phyloP scores from a whole-genome alignment of 2,797 vertebrate species.

The Notolepis coatsorum region DNA sequence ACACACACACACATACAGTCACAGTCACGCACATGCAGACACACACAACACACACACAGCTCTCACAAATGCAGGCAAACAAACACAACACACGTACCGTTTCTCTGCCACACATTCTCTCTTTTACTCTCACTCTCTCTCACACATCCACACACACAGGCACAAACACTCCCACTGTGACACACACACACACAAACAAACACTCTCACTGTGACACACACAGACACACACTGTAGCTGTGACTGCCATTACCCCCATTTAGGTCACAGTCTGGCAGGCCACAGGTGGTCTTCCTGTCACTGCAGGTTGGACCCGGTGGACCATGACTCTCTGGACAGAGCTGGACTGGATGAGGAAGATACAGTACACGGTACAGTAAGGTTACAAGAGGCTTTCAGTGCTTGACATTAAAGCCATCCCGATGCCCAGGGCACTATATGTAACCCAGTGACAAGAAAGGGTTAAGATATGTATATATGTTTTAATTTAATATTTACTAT shows the following conservation, averaged over 20 bases:
- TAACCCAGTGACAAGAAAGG: too few species aligned
- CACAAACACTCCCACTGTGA: not conserved
- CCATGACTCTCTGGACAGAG: conserved; percentile 29
- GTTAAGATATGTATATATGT: too few species aligned
- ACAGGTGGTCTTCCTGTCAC: conserved; percentile 68
- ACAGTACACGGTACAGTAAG: conserved; percentile 17
- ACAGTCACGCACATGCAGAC: not conserved
- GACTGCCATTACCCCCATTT: conserved; percentile 55
- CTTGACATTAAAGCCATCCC: too few species aligned
- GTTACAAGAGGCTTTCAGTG: too few species aligned
- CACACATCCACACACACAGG: conserved; percentile 1
- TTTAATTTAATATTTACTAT: too few species aligned
- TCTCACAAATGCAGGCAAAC: conserved; percentile 1
- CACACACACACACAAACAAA: not conserved
- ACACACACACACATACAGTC: not conserved
- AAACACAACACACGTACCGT: too few species aligned
- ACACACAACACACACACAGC: not conserved
- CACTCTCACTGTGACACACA: conserved; percentile 11
- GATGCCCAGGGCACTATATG: too few species aligned
- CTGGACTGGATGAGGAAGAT: conserved; percentile 45
- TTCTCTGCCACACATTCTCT: too few species aligned
- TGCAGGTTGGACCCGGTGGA: conserved; percentile 34
- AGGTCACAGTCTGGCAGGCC: conserved; percentile 57
- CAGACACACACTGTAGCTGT: conserved; percentile 30
- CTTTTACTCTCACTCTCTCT: too few species aligned